phyloP scores from a whole-genome alignment of 2,113 vertebrate genomes.

The Thamnaconus septentrionalis region DNA sequence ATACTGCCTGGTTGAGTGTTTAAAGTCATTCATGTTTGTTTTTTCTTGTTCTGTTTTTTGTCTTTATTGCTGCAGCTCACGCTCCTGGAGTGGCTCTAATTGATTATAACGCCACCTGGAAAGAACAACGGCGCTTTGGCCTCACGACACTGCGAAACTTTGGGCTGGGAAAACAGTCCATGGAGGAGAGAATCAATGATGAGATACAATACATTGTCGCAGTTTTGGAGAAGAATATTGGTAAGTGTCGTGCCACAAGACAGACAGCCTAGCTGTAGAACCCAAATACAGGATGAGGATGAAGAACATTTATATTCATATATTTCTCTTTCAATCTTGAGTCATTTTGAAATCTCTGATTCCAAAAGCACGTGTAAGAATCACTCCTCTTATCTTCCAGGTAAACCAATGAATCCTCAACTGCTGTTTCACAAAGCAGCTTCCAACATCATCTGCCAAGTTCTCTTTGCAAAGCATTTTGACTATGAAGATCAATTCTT shows the following conservation, averaged over 20 bases:
- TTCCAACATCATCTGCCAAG: conserved; percentile 71
- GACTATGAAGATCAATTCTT: conserved; percentile 60
- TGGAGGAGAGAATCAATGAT: conserved; percentile 73
- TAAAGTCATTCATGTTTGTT: too few species aligned
- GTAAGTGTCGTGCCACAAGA: neutral
- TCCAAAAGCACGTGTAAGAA: too few species aligned
- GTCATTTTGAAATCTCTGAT: too few species aligned
- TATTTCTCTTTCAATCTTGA: too few species aligned
- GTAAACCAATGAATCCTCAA: conserved; percentile 23
- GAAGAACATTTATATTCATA: too few species aligned
- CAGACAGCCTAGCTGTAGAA: neutral
- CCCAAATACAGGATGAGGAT: too few species aligned
- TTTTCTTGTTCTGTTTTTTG: too few species aligned
- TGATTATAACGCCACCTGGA: conserved; percentile 60
- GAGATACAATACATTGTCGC: conserved; percentile 49
- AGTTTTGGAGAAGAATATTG: conserved; percentile 24
- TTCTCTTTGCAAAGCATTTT: conserved; percentile 61
- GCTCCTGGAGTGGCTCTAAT: conserved; percentile 59
- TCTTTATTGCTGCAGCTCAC: conserved; percentile 6
- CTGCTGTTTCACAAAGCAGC: conserved; percentile 52
- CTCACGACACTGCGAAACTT: conserved; percentile 76
- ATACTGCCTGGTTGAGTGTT: too few species aligned
- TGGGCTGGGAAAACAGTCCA: conserved; percentile 79
- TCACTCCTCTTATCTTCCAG: conserved; percentile 16
- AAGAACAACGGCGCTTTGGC: conserved; percentile 72